These are phyloP conservation scores for Micrasema longulum DNA, from an alignment of 1,140 invertebrate species.

Conservation along the genomic window DNA sequence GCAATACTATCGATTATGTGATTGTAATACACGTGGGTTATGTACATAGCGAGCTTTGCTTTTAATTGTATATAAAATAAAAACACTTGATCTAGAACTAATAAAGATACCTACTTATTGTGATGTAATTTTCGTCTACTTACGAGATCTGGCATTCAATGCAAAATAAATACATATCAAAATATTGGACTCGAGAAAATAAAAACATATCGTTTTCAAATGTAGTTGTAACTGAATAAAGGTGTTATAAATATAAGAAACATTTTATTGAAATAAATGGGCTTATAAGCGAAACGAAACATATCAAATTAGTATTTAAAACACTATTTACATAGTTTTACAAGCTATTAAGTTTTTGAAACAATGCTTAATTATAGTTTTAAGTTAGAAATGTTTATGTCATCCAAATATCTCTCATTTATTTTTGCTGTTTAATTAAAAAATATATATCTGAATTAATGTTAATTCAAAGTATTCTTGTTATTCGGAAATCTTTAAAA, in stretches of 20 bases:
- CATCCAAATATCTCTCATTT: too few species aligned
- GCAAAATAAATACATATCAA: conserved; percentile 1
- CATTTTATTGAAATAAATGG: background rate
- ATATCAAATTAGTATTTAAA: conserved; percentile 18
- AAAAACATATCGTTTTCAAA: conserved; percentile 13
- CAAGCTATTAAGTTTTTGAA: too few species aligned
- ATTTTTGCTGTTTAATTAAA: too few species aligned
- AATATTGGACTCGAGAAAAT: background rate
- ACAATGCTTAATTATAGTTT: too few species aligned
- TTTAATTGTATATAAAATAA: conserved; percentile 4
- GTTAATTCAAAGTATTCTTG: too few species aligned
- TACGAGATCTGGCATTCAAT: conserved; percentile 9
- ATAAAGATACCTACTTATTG: too few species aligned
- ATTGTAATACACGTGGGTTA: background rate
- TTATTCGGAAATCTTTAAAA: too few species aligned
- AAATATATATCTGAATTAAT: too few species aligned
- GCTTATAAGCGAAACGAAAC: conserved; percentile 29
- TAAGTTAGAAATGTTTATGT: too few species aligned
- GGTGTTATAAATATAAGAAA: conserved; percentile 9
- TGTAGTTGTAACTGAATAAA: background rate
- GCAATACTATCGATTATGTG: conserved; percentile 12
- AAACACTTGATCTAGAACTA: background rate
- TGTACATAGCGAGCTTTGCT: background rate
- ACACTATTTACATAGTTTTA: too few species aligned
- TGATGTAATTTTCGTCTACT: too few species aligned